phyloP scores from a whole-genome alignment of 1,140 invertebrate genomes.

The Musca vetustissima region DNA sequence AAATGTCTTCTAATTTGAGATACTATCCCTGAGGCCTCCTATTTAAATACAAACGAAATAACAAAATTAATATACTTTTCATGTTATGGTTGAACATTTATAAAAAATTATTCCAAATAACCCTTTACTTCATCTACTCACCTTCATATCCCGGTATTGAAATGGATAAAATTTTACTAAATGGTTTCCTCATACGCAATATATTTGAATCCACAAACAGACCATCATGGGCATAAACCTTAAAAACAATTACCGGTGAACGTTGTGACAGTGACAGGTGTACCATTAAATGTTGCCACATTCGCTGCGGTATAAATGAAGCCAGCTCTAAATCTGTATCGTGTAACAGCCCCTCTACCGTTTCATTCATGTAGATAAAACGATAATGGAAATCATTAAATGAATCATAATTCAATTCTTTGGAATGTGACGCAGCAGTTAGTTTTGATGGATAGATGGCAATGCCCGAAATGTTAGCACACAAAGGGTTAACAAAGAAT shows the following conservation, averaged over 20 bases:
- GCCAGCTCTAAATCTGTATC: slow-evolving; percentile 37
- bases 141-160: slow-evolving; percentile 42
- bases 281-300: slow-evolving; percentile 30
- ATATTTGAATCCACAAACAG: slow-evolving; percentile 42
- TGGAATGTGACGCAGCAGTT: background rate
- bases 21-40: no score
- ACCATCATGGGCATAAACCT: slow-evolving; percentile 43
- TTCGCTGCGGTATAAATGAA: slow-evolving; percentile 33
- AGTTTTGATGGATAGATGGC: slow-evolving; percentile 31
- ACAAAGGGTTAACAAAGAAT: slow-evolving; percentile 45
- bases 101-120: no score
- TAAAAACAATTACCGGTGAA: slow-evolving; percentile 37
- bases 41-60: no score
- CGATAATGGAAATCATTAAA: slow-evolving; percentile 42
- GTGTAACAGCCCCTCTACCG: slow-evolving; percentile 23
- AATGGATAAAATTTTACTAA: slow-evolving; percentile 44
- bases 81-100: no score
- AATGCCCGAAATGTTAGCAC: slow-evolving; percentile 42
- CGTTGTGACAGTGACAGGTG: background rate
- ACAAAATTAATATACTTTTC: no score
- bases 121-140: no score
- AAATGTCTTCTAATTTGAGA: no score
- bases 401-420: slow-evolving; percentile 3
- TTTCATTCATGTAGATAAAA: slow-evolving; percentile 39
- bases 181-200: slow-evolving; percentile 28